These are phyloP conservation scores for Aegithalos caudatus DNA, from an alignment of 2,113 vertebrate genomes.

Conservation along the genomic window DNA sequence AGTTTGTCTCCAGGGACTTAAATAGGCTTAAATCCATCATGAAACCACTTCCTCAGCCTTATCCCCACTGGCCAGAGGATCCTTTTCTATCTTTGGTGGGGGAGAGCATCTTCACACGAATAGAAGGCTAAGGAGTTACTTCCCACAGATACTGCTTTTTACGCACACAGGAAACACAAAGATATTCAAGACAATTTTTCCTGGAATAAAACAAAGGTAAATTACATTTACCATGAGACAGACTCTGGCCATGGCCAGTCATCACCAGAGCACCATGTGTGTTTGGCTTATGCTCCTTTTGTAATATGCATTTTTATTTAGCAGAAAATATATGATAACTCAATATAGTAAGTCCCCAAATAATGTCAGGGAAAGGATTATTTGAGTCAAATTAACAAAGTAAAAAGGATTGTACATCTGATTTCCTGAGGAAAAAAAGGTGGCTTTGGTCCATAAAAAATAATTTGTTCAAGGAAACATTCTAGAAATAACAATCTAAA, in stretches of 20 bases:
- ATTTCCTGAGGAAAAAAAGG: background rate
- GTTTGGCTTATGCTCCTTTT: background rate
- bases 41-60: conserved; percentile 24
- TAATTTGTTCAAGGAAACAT: background rate
- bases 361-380: background rate
- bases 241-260: background rate
- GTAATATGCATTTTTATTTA: background rate
- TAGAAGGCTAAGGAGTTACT: background rate
- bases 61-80: background rate
- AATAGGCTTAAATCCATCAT: conserved; percentile 35
- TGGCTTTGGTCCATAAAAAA: background rate
- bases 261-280: accelerated
- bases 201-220: background rate
- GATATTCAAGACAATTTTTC: background rate
- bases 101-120: background rate
- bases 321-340: background rate
- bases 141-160: background rate
- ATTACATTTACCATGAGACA: background rate
- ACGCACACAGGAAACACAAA: background rate
- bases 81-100: background rate
- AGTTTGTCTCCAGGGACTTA: conserved; percentile 15
- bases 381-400: background rate
- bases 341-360: background rate
- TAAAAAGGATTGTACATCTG: background rate
- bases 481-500: background rate